A percentile compares a stretch with the other conserved stretches of the same genome.
Conservation (phyloP, 2,888 invertebrate species). For the Yponomeuta malinellus region DNA sequence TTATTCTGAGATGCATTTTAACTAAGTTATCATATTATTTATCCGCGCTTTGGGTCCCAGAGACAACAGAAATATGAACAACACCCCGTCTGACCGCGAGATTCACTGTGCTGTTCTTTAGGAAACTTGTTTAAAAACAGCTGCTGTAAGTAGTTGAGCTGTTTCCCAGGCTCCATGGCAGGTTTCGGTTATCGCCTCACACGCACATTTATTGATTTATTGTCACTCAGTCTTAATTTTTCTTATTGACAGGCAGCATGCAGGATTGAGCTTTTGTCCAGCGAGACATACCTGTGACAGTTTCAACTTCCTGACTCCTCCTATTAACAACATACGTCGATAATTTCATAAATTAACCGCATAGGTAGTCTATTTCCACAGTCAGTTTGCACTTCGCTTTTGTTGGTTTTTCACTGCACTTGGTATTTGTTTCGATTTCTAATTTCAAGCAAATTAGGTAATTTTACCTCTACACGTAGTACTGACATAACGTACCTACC, state of each 20-base stretch:
- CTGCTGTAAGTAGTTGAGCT: not conserved
- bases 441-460: constrained; percentile 13
- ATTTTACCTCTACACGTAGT: constrained; percentile 6
- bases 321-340: not conserved
- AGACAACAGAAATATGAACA: too few relatives aligned
- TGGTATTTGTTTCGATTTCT: constrained; percentile 16
- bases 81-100: too few relatives aligned
- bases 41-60: too few relatives aligned
- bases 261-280: not conserved
- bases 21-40: too few relatives aligned
- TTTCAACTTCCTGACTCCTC: not conserved
- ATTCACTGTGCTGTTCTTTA: too few relatives aligned
- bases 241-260: not conserved
- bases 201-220: too few relatives aligned
- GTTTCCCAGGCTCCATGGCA: not conserved
- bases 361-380: not conserved
- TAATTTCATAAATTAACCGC: not conserved
- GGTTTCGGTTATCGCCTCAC: too few relatives aligned
- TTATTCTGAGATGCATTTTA: too few relatives aligned
- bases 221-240: not conserved
- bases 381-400: not conserved
- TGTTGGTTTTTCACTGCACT: not conserved
- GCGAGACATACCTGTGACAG: not conserved
- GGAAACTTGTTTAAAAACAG: too few relatives aligned
- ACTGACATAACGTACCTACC: not conserved